These are phyloP conservation scores for Antedon mediterranea DNA, from an alignment of 53 echinoderm and acorn worm species.

Conservation along the genomic window DNA sequence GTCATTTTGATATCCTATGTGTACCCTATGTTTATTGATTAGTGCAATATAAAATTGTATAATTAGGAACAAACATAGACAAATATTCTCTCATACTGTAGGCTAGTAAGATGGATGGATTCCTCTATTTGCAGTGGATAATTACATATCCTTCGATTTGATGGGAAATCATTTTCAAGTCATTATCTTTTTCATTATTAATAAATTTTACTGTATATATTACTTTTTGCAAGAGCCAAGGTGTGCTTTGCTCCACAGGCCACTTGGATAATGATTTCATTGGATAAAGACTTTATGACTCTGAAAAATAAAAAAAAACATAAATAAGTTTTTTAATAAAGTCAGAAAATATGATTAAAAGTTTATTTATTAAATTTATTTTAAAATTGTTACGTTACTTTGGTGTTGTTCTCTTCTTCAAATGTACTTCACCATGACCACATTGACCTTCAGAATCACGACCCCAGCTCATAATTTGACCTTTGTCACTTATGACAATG, in stretches of 20 bases:
- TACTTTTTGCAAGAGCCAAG: conserved; percentile 10
- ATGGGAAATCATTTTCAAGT: too few relatives aligned
- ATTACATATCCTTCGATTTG: too few relatives aligned
- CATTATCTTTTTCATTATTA: too few relatives aligned
- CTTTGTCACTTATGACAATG: conserved; percentile 55
- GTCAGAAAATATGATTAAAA: background rate
- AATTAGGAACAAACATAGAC: too few relatives aligned
- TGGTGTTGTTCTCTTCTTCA: conserved; percentile 35
- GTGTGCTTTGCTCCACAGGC: conserved; percentile 10
- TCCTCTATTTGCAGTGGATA: too few relatives aligned
- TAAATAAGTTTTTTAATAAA: background rate
- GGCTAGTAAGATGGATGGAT: too few relatives aligned
- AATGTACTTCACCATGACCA: conserved; percentile 38
- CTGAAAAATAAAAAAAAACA: background rate
- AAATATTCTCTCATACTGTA: too few relatives aligned
- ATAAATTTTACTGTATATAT: too few relatives aligned
- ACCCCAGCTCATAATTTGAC: conserved; percentile 71
- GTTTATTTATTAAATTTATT: background rate
- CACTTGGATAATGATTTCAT: conserved; percentile 4
- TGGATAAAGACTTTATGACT: background rate
- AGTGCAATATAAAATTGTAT: too few relatives aligned
- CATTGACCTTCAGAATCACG: conserved; percentile 67
- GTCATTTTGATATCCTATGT: too few relatives aligned
- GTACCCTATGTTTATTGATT: too few relatives aligned
- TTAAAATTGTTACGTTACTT: conserved; percentile 20